Percentiles rank a stretch among this genome's conserved stretches.
Evolutionary conservation across 2,113 vertebrate species (phyloP).

Genomic region (Paratilapia polleni): DNA sequence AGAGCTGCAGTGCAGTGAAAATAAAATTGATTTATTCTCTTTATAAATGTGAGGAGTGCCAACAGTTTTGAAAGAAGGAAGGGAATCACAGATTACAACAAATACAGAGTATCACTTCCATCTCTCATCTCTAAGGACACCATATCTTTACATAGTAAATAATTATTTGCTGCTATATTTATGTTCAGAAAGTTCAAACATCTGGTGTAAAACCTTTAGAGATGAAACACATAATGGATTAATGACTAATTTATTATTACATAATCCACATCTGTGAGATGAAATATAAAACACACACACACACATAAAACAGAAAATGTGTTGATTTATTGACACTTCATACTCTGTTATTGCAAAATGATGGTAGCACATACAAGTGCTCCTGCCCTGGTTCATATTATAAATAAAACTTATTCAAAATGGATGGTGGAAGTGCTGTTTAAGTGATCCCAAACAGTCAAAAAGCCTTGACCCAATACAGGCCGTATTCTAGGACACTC

Average conservation of each 20-base stretch:
- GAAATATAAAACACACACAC: neutral
- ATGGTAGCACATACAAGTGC: neutral
- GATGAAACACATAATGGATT: neutral
- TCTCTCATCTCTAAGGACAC: neutral
- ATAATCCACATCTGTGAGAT: neutral
- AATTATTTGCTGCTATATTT: neutral
- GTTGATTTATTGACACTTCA: neutral
- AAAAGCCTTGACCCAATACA: slow-evolving; percentile 2
- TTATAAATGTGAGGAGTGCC: neutral
- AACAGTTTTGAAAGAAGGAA: neutral
- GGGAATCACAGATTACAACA: neutral
- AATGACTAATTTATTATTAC: neutral
- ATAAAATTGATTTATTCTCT: neutral
- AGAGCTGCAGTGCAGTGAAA: neutral
- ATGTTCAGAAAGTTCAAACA: neutral
- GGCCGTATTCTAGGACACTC: slow-evolving; percentile 4
- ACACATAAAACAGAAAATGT: neutral
- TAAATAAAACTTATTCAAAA: neutral
- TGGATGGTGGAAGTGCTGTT: neutral
- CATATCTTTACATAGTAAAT: neutral
- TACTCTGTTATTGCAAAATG: neutral
- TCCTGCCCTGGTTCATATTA: neutral
- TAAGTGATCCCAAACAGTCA: neutral
- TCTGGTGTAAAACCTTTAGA: neutral
- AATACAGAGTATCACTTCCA: neutral